phyloP scores from a whole-genome alignment of 2,888 invertebrate genomes.

The Heliconius ethilla region DNA sequence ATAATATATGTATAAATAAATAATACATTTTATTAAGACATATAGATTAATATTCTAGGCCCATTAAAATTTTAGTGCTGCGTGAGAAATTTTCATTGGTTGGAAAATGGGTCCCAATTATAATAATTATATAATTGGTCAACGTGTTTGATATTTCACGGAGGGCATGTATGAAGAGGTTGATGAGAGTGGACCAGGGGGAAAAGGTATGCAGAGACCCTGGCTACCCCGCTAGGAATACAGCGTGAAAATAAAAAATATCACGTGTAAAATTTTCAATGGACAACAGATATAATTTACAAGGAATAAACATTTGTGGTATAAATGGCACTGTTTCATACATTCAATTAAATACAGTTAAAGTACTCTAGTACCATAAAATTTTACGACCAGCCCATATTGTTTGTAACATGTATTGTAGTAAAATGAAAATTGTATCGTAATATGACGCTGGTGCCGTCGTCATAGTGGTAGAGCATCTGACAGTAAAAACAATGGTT shows the following conservation, averaged over 20 bases:
- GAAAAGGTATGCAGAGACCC: too few species aligned
- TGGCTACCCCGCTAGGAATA: too few species aligned
- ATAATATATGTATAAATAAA: too few species aligned
- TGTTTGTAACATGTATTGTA: conserved; percentile 8
- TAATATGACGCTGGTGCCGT: neutral
- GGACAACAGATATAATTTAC: neutral
- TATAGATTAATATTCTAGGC: too few species aligned
- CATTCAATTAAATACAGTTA: conserved; percentile 7
- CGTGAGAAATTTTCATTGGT: too few species aligned
- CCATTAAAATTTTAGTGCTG: too few species aligned
- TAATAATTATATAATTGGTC: too few species aligned
- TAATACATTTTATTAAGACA: too few species aligned
- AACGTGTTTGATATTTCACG: too few species aligned
- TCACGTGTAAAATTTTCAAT: neutral
- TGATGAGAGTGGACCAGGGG: too few species aligned
- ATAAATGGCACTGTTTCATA: conserved; percentile 6
- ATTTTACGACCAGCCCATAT: conserved; percentile 6
- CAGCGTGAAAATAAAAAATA: neutral
- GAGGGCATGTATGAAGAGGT: too few species aligned
- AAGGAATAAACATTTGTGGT: neutral
- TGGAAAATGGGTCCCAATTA: too few species aligned
- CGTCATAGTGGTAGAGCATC: neutral
- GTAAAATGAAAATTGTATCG: conserved; percentile 9
- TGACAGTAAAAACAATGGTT: neutral
- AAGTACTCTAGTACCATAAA: neutral